Base-by-base conservation (phyloP, 2,888 invertebrate genomes). In the Caenorhabditis afra region DNA sequence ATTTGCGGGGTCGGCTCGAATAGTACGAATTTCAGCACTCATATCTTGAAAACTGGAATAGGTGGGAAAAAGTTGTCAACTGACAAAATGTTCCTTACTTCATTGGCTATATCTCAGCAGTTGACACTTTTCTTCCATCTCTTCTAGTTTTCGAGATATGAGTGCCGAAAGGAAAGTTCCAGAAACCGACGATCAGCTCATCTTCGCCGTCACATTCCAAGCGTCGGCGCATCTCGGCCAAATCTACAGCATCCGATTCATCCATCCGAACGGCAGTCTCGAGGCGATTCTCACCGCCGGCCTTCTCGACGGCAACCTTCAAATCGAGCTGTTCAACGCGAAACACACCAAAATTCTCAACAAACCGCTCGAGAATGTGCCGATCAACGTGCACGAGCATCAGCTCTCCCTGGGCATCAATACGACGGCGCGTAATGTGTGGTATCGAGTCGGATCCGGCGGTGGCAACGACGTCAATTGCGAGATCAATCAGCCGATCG, bases 281-380 rank as follows among this genome's bases (percentile, higher is more conserved):
- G 73, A 79, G 39, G 61, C 79, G 4, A 16, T 29, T 73, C 44
- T 83, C 12, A 50, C 37, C 0, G 64, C 70, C 4, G 61, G 67
- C 3, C 61, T 83, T 1, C 20, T 52, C 0, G 71, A 65, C 11
- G 83, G 77, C 16, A 61, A 62, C 23, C 67, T 83, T 4, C 62
- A 75, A 16, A 66, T 83, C 4, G 79, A 83, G 22, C 47, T 81
- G 10, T 64, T 58, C 50, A 64, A 83, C 29, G 37, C 20, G 11
- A 16, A 50, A n/a, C 22, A 64, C 2, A 10, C 20, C 14, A 66
- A 66, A 12, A 71, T 81, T 16, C 71, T 83, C 45, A 81, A 76
- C 20, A 83, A 81, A 45, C 81, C 83, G 4, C 20, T 83, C 22
- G 52, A 52, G n/a, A 70, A 65, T 10, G 52, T 64, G n/a, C 73